phyloP scores from a whole-genome alignment of 2,888 invertebrate species.

The Neria commutata region DNA sequence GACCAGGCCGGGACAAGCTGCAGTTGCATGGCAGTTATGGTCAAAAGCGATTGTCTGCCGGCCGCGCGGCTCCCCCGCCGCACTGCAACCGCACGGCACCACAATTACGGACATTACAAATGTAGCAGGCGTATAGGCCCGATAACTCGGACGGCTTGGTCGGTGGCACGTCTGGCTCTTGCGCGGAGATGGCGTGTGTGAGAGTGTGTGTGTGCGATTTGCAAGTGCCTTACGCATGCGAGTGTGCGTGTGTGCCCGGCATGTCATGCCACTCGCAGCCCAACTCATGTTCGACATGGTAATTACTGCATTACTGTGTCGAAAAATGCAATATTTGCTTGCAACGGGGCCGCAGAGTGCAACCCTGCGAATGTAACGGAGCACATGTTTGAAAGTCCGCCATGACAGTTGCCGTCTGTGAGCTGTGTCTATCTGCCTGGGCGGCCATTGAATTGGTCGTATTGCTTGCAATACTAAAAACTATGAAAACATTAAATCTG shows the following conservation, averaged over 20 bases:
- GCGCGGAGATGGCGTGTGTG: conserved; percentile 9
- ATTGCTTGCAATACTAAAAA: too few species aligned
- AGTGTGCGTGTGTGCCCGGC: not conserved
- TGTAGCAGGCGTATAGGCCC: not conserved
- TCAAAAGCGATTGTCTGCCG: conserved; percentile 25
- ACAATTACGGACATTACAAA: not conserved
- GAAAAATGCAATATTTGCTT: not conserved
- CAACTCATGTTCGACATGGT: conserved; percentile 21
- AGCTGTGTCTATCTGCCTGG: not conserved
- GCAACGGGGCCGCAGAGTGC: not conserved
- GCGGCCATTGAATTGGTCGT: too few species aligned
- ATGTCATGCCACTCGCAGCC: conserved; percentile 6
- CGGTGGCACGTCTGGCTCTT: conserved; percentile 4
- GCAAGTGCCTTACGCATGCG: not conserved
- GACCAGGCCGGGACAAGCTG: too few species aligned
- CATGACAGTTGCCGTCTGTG: conserved; percentile 3
- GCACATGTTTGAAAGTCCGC: not conserved
- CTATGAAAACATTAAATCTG: too few species aligned
- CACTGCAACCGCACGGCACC: not conserved
- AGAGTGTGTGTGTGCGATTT: conserved; percentile 10
- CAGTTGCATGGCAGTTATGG: not conserved
- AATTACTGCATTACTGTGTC: conserved; percentile 7
- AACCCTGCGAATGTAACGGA: not conserved
- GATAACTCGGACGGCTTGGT: not conserved
- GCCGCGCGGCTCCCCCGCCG: conserved; percentile 6